Evolutionary conservation across 2,797 vertebrate species (phyloP).

Genomic region (Malurus splendens): DNA sequence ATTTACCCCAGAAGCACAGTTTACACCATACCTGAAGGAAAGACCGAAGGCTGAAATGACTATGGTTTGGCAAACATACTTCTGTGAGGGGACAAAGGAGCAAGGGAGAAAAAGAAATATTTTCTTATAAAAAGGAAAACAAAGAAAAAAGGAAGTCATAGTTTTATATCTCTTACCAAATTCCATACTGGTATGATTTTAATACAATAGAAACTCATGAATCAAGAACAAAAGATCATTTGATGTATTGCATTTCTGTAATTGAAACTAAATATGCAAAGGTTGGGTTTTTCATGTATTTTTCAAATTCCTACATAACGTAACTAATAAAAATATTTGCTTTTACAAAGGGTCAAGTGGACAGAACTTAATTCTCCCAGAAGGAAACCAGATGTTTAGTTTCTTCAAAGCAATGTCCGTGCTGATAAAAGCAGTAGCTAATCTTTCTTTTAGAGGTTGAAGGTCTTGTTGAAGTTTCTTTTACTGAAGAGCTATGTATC

Average conservation of each 20-base stretch:
- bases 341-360: conserved; percentile 41
- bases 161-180: background rate
- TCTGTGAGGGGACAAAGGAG: background rate
- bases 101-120: background rate
- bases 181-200: background rate
- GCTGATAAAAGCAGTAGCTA: conserved; percentile 30
- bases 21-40: background rate
- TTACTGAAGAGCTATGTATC: background rate
- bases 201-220: background rate
- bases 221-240: background rate
- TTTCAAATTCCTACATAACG: conserved; percentile 16
- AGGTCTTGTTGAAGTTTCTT: conserved; percentile 19
- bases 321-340: conserved; percentile 40
- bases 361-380: conserved; percentile 42
- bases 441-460: conserved; percentile 26
- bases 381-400: conserved; percentile 62
- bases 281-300: background rate
- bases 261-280: background rate
- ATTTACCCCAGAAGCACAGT: background rate
- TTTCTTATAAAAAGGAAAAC: background rate
- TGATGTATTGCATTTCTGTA: background rate
- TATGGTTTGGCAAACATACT: background rate
- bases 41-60: background rate
- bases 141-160: background rate
- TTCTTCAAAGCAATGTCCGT: conserved; percentile 43